Percentiles rank a stretch among this genome's conserved stretches.
These are phyloP conservation scores for Callimico goeldii DNA, from an alignment of 2,797 vertebrate species.

Conservation along the genomic window DNA sequence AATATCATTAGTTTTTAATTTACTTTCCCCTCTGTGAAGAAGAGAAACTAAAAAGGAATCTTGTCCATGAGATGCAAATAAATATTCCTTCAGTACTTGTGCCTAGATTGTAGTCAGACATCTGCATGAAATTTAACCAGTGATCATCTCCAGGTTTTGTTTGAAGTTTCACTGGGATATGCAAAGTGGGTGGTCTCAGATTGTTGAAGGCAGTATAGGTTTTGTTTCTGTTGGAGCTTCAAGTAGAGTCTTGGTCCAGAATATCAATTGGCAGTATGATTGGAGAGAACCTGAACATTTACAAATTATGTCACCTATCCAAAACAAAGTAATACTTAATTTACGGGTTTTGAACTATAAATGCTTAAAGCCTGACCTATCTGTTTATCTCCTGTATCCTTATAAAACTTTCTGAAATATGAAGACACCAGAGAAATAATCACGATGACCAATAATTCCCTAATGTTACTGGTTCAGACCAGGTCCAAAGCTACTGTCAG, in stretches of 20 bases:
- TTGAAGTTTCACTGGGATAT: neutral
- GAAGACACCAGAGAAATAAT: neutral
- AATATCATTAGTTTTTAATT: neutral
- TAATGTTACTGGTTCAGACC: slow-evolving; percentile 46
- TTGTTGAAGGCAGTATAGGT: neutral
- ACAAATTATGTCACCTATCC: neutral
- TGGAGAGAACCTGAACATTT: neutral
- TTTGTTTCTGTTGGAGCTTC: neutral
- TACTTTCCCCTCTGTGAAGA: neutral
- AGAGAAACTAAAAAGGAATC: neutral
- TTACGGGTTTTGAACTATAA: neutral
- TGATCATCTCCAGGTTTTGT: neutral
- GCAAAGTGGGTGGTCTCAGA: neutral
- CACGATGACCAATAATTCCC: neutral
- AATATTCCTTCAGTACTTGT: neutral
- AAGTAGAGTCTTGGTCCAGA: neutral
- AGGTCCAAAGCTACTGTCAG: slow-evolving; percentile 3
- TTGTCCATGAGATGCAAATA: neutral
- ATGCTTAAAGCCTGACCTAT: neutral
- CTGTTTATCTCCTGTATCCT: neutral
- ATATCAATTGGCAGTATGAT: neutral
- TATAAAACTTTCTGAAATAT: neutral
- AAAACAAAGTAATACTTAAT: neutral
- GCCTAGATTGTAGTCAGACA: neutral
- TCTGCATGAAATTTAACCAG: neutral